Base-by-base conservation (phyloP, 2,113 vertebrate species). In the Vulpes vulpes region DNA sequence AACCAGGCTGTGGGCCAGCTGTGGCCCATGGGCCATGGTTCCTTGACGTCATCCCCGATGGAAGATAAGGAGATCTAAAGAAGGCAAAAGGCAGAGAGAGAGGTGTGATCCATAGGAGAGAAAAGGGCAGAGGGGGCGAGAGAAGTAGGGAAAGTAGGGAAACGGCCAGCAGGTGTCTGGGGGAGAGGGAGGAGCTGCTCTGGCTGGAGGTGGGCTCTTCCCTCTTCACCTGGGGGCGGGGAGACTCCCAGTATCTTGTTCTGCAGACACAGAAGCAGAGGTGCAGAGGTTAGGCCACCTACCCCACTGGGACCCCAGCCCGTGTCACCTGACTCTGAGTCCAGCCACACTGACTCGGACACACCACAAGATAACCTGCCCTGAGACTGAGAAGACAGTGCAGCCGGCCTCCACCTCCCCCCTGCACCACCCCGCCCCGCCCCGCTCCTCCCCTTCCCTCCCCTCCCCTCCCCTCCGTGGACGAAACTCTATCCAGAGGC, bases 181-280 rank as follows among this genome's bases (percentile, higher is more conserved):
- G 55, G 30, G 4, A 4, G 8, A 19, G 3, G 0, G 22, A 67
- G 25, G 59, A 27, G 9, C 57, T 0, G 0, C 2, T 14, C 11
- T 49, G 71, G 53, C 10, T 55, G 32, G 67, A 64, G 16, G 0
- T 0, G 20, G 49, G 20, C 6, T 0, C n/a, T 5, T 55, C 60
- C 27, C 51, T n/a, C 2, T 7, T 43, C 53, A 15, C 59, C 30
- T 22, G 35, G 4, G 25, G 27, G 8, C 1, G 23, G 12, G 11
- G 6, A 23, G 32, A 53, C 69, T 73, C 10, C 74, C n/a, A 16
- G 74, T 1, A 11, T 19, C 60, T 49, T 27, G 3, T 23, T 90
- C 81, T 51, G 6, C 25, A 94, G 91, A 64, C 32, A 11, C 1
- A 94, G 89, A 81, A 67, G 38, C 23, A 0, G 4, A 87, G 80